phyloP scores from a whole-genome alignment of 2,113 vertebrate species.

The Psophia crepitans region DNA sequence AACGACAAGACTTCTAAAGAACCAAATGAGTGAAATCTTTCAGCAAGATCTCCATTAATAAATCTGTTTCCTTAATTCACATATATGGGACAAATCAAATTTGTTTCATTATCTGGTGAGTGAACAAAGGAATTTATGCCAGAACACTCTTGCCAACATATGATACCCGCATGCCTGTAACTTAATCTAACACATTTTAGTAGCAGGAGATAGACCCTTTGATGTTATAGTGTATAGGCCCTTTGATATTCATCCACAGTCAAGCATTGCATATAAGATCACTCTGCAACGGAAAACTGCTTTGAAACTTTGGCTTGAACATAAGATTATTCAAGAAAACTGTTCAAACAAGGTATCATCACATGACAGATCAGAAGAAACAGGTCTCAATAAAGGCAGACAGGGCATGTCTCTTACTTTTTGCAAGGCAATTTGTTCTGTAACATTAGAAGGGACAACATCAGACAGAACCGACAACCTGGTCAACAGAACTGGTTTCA shows the following conservation, averaged over 20 bases:
- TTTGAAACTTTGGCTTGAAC: not conserved
- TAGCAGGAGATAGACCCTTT: not conserved
- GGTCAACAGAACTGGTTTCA: not conserved
- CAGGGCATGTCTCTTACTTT: not conserved
- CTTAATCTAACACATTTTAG: not conserved
- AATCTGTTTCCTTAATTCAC: not conserved
- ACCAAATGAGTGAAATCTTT: not conserved
- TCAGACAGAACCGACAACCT: not conserved
- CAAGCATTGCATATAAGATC: not conserved
- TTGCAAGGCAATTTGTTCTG: not conserved
- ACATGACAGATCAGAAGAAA: not conserved
- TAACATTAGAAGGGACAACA: not conserved
- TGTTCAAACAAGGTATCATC: not conserved
- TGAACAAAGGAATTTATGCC: not conserved
- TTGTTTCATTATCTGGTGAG: not conserved
- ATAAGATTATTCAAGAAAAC: not conserved
- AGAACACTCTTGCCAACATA: not conserved
- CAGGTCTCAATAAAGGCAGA: not conserved
- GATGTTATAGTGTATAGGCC: not conserved
- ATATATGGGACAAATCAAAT: not conserved
- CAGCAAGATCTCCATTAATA: not conserved
- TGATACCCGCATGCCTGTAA: not conserved
- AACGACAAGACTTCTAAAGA: not conserved
- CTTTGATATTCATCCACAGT: not conserved
- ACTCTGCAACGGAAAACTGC: not conserved